Base-by-base conservation (phyloP, 1,140 invertebrate species). In the Cyclina sinensis region DNA sequence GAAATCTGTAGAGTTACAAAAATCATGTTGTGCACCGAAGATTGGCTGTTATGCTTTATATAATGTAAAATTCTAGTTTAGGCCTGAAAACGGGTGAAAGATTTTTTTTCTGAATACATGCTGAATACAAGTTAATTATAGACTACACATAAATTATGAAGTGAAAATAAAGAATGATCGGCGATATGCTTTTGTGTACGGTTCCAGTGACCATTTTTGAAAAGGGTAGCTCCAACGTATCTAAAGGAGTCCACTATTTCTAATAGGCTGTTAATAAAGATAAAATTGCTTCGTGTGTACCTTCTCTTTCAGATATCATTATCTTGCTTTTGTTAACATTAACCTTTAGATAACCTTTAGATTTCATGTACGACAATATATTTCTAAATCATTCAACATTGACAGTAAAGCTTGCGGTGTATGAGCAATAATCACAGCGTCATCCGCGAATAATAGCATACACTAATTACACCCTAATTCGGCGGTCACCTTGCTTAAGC, bases 141-240 rank as follows among this genome's bases (percentile, higher is more conserved):
- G 5, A 68, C 80, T 32, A 32, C 27, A 65, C 43, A 82, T 46
- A 82, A 43, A 43, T 68, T 39, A 68, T 82, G 80, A 7, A 82
- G 27, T n/a, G n/a, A n/a, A 65, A 30, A 7, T n/a, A 27, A 24
- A 24, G 57, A 18, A 46, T 82, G 80, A 68, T 82, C 9, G 12
- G 80, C 57, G 3, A 82, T 11, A 68, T 54, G 16, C 46, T 82
- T 68, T 12, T 65, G 57, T 62, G 80, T 84, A 18, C 82, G 21
- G 54, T 46, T 48, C 68, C 82, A 84, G 35, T 51, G 62, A 18
- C 82, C 82, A 74, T 84, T 84, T 84, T 84, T 73, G 24, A 84
- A 84, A 1, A 84, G 43, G 21, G 73, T 30, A 18, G 74, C 30
- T 18, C 82, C 82, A 12, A 84, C 1, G 43, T 84, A 84, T 74